Evolutionary conservation across 2,888 invertebrate genomes (phyloP).

Genomic region (Tenthredo mesomela): DNA sequence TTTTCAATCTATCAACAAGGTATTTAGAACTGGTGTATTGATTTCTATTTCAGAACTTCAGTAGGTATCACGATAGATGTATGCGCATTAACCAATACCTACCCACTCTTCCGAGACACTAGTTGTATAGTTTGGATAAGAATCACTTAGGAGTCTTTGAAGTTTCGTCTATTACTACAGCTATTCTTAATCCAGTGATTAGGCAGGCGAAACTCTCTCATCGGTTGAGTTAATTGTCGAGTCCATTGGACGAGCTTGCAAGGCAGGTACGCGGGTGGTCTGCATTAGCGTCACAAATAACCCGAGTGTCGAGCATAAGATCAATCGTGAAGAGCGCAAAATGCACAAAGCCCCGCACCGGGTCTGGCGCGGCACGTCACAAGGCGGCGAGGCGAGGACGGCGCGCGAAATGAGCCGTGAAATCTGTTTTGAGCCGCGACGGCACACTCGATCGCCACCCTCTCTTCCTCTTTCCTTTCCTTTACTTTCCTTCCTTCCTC

Average conservation of each 20-base stretch:
- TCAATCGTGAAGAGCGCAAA: conserved; percentile 47
- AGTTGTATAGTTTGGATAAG: background rate
- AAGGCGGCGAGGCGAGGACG: conserved; percentile 48
- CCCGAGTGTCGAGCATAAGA: conserved; percentile 34
- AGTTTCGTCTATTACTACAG: background rate
- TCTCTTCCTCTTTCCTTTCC: conserved; percentile 26
- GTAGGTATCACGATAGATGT: background rate
- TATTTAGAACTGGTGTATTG: background rate
- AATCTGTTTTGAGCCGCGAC: conserved; percentile 51
- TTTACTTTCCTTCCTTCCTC: background rate
- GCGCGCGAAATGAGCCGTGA: conserved; percentile 52
- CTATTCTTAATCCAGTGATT: conserved; percentile 2
- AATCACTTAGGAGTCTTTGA: background rate
- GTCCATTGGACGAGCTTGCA: background rate
- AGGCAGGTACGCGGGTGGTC: conserved; percentile 33
- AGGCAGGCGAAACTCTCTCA: background rate
- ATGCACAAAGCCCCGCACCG: conserved; percentile 46
- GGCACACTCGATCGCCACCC: conserved; percentile 51
- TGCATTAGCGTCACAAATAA: conserved; percentile 39
- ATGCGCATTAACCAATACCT: background rate
- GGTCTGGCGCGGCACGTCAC: conserved; percentile 41
- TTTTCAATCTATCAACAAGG: no score
- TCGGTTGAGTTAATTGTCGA: conserved; percentile 32
- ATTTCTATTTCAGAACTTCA: background rate
- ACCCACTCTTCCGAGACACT: background rate